Evolutionary conservation across 2,113 vertebrate genomes (phyloP).

Genomic region (Heptranchias perlo): DNA sequence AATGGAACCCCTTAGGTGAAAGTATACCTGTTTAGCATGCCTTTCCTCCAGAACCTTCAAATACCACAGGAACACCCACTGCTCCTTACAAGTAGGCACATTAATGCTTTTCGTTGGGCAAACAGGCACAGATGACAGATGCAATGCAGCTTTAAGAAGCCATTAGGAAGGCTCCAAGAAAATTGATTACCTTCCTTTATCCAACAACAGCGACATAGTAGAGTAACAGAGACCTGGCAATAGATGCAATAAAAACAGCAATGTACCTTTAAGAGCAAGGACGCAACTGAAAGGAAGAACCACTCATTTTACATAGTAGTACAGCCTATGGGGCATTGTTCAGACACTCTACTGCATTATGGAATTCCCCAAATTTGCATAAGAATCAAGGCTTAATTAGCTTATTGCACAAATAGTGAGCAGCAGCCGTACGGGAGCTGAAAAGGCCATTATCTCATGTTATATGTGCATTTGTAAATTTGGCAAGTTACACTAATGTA

Average conservation of each 20-base stretch:
- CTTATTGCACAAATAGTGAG: background rate
- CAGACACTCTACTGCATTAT: background rate
- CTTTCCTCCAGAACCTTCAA: background rate
- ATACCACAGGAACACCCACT: background rate
- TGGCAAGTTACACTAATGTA: background rate
- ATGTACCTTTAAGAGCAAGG: background rate
- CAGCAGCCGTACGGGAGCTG: background rate
- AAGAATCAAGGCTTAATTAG: background rate
- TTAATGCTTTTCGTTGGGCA: background rate
- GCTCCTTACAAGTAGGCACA: background rate
- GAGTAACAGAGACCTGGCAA: background rate
- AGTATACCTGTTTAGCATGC: background rate
- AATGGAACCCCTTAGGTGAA: background rate
- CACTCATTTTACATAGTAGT: background rate
- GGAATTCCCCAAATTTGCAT: background rate
- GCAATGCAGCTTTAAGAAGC: background rate
- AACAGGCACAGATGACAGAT: background rate
- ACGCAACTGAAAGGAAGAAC: background rate
- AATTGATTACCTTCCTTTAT: too few species aligned
- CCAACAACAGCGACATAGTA: too few species aligned
- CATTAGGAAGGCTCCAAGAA: background rate
- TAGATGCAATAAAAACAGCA: background rate
- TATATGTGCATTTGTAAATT: background rate
- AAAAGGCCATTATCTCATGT: background rate
- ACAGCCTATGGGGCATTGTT: background rate